Percentiles rank a stretch among this genome's conserved stretches.
These are phyloP conservation scores for Passerculus sandwichensis DNA, from an alignment of 2,797 vertebrate genomes.

Conservation along the genomic window DNA sequence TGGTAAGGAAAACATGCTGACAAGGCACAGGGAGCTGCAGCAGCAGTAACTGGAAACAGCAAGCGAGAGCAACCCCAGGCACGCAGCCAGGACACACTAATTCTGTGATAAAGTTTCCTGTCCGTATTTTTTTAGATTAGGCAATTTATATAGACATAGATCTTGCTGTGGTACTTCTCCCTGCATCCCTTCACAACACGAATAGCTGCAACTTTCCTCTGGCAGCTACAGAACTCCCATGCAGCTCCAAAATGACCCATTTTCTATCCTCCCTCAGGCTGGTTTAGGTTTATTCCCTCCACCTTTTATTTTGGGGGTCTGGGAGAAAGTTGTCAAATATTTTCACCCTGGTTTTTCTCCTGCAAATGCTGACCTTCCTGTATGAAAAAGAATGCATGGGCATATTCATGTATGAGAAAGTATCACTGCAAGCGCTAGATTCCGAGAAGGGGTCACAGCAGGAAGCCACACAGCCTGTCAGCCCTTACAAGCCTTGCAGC, in stretches of 20 bases:
- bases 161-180: background rate
- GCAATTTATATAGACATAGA: background rate
- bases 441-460: background rate
- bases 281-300: background rate
- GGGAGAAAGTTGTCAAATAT: background rate
- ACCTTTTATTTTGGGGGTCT: background rate
- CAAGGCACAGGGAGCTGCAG: background rate
- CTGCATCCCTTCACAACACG: background rate
- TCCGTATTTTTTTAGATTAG: background rate
- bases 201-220: background rate
- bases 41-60: conserved; percentile 31
- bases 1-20: conserved; percentile 1
- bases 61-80: background rate
- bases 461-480: background rate
- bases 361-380: background rate
- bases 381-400: background rate
- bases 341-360: background rate
- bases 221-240: background rate
- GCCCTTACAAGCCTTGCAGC: background rate
- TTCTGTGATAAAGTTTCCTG: conserved; percentile 3
- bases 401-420: fast-evolving
- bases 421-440: background rate
- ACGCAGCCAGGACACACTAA: background rate
- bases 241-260: background rate
- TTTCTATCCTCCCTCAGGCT: background rate